phyloP scores from a whole-genome alignment of 2,113 vertebrate species.

The Syngnathus typhle region DNA sequence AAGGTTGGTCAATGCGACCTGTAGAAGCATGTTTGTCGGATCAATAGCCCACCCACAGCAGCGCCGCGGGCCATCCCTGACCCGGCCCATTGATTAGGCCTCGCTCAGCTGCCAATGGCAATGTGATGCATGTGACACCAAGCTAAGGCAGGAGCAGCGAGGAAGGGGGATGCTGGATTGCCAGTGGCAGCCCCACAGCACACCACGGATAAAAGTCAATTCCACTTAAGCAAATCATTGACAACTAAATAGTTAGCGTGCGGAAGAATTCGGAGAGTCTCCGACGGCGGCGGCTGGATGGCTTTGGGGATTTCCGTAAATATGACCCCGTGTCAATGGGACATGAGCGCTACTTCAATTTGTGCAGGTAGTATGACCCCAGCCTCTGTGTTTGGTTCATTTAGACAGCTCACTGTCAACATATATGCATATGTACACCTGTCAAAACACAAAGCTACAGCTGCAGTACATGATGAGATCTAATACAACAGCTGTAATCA shows the following conservation, averaged over 20 bases:
- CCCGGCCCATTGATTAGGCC: constrained; percentile 85
- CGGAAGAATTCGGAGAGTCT: constrained; percentile 76
- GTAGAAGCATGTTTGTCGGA: constrained; percentile 79
- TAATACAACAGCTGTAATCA: neutral
- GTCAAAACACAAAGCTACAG: neutral
- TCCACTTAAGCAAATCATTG: constrained; percentile 92
- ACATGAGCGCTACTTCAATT: constrained; percentile 24
- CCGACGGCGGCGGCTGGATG: constrained; percentile 60
- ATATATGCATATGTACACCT: constrained; percentile 2
- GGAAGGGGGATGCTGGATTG: constrained; percentile 77
- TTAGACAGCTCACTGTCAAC: constrained; percentile 21
- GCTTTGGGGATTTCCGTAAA: constrained; percentile 55
- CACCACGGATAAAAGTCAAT: constrained; percentile 93
- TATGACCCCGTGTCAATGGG: constrained; percentile 44
- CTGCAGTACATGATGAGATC: neutral
- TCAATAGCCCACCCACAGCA: constrained; percentile 82
- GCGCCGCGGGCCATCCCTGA: constrained; percentile 79
- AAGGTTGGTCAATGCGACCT: constrained; percentile 71
- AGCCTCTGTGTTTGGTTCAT: constrained; percentile 25
- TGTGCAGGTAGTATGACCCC: constrained; percentile 32
- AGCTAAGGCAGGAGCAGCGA: constrained; percentile 62
- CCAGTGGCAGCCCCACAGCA: constrained; percentile 83
- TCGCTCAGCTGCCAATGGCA: constrained; percentile 88
- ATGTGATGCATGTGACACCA: constrained; percentile 79
- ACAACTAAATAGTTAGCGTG: constrained; percentile 95